Evolutionary conservation across 2,113 vertebrate species (phyloP).

Genomic region (Indicator indicator): DNA sequence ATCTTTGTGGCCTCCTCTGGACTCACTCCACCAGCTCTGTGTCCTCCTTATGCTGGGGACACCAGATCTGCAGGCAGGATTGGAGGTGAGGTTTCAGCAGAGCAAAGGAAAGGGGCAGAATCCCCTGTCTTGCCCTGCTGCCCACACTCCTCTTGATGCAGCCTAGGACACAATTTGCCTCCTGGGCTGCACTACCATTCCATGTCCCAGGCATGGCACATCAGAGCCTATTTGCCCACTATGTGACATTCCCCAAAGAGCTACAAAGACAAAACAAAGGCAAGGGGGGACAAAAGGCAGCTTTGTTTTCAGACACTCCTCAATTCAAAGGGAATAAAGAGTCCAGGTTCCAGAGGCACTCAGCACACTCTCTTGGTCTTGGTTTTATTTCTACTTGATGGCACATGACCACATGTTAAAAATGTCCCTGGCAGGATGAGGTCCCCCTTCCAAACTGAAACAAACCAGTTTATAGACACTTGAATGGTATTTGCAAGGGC

Average conservation of each 20-base stretch:
- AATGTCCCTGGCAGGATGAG: conserved; percentile 33
- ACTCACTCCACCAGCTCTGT: no score
- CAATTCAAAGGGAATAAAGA: not conserved
- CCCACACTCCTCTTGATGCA: no score
- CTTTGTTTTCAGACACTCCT: not conserved
- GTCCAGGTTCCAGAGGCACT: not conserved
- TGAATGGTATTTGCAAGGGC: not conserved
- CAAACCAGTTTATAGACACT: conserved; percentile 36
- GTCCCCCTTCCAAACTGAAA: not conserved
- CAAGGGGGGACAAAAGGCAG: not conserved
- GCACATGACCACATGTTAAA: conserved; percentile 16
- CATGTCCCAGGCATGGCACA: not conserved
- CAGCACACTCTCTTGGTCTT: conserved; percentile 4
- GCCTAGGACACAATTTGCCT: no score
- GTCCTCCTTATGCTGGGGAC: no score
- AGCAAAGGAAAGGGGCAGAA: no score
- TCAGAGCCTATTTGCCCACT: not conserved
- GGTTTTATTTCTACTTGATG: not conserved
- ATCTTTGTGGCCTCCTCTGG: no score
- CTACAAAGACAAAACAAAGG: not conserved
- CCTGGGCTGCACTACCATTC: not conserved
- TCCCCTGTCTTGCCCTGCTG: no score
- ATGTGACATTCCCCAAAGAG: not conserved
- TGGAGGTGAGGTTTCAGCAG: no score
- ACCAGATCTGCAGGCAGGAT: no score